Percentiles rank a stretch among this genome's conserved stretches.
Evolutionary conservation across 1,140 invertebrate genomes (phyloP).

Genomic region (Cotesia vestalis): DNA sequence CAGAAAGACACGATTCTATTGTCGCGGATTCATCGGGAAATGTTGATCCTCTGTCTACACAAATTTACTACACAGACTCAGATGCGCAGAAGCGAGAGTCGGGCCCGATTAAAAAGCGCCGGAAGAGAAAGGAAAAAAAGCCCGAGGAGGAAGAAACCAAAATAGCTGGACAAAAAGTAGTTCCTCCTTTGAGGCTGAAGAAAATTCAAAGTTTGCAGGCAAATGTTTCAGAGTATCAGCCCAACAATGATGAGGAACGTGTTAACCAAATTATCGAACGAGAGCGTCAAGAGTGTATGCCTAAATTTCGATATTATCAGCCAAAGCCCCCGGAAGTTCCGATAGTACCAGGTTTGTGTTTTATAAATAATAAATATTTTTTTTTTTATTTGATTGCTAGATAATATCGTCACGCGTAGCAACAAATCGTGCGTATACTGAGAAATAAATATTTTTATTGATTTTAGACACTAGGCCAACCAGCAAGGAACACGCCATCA

Average conservation of each 20-base stretch:
- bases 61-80: not conserved
- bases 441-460: conserved; percentile 14
- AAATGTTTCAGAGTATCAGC: not conserved
- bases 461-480: conserved; percentile 11
- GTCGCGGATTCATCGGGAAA: not conserved
- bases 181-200: conserved; percentile 52
- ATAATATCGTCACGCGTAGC: not conserved
- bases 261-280: not conserved
- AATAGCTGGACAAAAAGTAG: conserved; percentile 39
- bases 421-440: not conserved
- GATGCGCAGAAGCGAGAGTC: not conserved
- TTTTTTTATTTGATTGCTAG: not conserved
- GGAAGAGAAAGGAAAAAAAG: conserved; percentile 27
- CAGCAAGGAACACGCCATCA: conserved; percentile 18
- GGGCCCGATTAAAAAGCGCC: not conserved
- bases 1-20: conserved; percentile 26
- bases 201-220: conserved; percentile 44
- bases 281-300: not conserved
- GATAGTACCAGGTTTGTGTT: conserved; percentile 10
- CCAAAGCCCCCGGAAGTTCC: not conserved
- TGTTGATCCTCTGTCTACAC: not conserved
- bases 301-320: conserved; percentile 17
- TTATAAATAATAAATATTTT: not conserved
- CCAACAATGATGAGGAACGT: not conserved
- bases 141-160: not conserved